These are phyloP conservation scores for Xerus inauris DNA, from an alignment of 2,113 vertebrate genomes.

Conservation along the genomic window DNA sequence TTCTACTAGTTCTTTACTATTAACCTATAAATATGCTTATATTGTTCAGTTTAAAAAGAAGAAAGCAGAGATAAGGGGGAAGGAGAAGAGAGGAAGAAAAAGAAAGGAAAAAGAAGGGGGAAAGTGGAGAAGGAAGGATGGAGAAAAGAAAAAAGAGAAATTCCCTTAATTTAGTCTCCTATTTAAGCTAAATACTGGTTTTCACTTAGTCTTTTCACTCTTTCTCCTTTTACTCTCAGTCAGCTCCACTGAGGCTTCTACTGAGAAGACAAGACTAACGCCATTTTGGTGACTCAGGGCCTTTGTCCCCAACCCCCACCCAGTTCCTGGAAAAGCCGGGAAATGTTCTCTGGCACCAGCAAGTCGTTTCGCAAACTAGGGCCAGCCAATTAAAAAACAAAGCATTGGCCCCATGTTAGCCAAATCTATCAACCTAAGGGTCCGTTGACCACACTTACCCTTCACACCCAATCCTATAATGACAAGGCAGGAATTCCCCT, in stretches of 20 bases:
- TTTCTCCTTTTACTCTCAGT: background rate
- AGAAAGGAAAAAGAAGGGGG: background rate
- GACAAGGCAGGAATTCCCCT: too few relatives aligned
- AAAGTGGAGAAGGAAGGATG: background rate
- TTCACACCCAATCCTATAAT: too few relatives aligned
- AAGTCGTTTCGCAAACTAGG: too few relatives aligned
- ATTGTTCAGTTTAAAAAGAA: slow-evolving; percentile 23
- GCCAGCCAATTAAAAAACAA: too few relatives aligned
- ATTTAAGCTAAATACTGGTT: background rate
- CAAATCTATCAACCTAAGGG: too few relatives aligned
- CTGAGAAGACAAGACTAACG: too few relatives aligned
- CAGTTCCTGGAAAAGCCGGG: too few relatives aligned
- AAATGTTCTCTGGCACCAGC: too few relatives aligned
- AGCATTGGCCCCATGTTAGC: too few relatives aligned
- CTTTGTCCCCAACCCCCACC: too few relatives aligned
- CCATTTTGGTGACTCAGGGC: too few relatives aligned
- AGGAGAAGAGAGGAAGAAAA: background rate
- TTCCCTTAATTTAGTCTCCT: background rate
- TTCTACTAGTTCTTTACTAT: background rate
- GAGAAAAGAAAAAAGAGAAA: background rate
- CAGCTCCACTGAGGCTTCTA: background rate
- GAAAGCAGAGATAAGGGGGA: background rate
- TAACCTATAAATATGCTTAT: background rate
- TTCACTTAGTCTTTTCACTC: background rate
- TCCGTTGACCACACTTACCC: too few relatives aligned